Evolutionary conservation across 2,888 invertebrate genomes (phyloP).

Genomic region (Ophion costatus): DNA sequence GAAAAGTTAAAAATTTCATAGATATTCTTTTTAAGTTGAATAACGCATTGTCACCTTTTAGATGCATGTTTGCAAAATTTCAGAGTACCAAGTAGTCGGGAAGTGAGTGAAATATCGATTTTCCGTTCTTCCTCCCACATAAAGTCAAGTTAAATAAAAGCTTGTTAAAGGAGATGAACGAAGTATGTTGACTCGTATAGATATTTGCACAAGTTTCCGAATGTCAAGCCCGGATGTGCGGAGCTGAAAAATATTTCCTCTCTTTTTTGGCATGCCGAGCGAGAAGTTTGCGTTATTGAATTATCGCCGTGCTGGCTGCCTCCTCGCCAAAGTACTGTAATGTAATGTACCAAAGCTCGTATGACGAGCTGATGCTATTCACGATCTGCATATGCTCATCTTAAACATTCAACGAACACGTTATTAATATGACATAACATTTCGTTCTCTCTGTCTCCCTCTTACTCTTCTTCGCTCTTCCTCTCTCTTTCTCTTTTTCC

Average conservation of each 20-base stretch:
- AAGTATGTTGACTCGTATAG: neutral
- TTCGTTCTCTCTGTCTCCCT: constrained; percentile 32
- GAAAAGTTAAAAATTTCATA: too few relatives aligned
- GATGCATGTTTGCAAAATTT: too few relatives aligned
- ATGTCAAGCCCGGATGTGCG: constrained; percentile 62
- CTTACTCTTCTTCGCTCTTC: neutral
- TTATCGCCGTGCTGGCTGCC: constrained; percentile 63
- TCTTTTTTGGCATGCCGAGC: constrained; percentile 57
- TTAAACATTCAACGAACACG: constrained; percentile 42
- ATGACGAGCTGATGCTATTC: constrained; percentile 34
- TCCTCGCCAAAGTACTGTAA: constrained; percentile 47
- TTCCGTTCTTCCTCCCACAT: too few relatives aligned
- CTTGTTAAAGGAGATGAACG: neutral
- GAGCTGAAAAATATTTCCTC: constrained; percentile 62
- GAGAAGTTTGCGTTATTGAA: constrained; percentile 65
- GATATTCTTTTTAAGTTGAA: too few relatives aligned
- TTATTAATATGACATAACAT: constrained; percentile 53
- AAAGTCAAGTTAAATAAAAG: too few relatives aligned
- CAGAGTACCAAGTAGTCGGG: too few relatives aligned
- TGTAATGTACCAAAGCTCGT: neutral
- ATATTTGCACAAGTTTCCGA: constrained; percentile 47
- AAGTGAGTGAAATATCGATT: too few relatives aligned
- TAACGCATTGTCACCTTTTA: too few relatives aligned
- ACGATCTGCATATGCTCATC: constrained; percentile 45
- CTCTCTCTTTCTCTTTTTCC: constrained; percentile 10